Percentiles rank a stretch among this genome's conserved stretches.
Evolutionary conservation across 2,888 invertebrate species (phyloP).

Genomic region (Tetranychus piercei): DNA sequence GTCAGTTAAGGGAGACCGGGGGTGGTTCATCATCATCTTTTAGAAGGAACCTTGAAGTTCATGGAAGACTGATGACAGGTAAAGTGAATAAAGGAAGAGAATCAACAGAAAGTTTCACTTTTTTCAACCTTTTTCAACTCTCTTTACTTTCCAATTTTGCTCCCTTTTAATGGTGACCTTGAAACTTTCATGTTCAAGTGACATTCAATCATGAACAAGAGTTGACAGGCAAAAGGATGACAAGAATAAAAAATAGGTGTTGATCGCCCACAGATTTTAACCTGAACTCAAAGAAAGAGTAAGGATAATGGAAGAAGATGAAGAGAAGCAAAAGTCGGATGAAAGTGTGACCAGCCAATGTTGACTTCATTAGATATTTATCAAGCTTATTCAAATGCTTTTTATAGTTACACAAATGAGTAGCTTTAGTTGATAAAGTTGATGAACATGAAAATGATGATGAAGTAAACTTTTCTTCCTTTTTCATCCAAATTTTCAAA

Average conservation of each 20-base stretch:
- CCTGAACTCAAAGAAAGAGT: neutral
- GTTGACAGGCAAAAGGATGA: neutral
- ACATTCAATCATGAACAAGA: neutral
- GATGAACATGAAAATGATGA: neutral
- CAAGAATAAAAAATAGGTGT: neutral
- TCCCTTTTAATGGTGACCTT: neutral
- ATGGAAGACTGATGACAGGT: slow-evolving; percentile 1
- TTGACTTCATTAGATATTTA: neutral
- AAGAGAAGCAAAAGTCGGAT: neutral
- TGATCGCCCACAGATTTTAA: slow-evolving; percentile 1
- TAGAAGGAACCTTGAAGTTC: neutral
- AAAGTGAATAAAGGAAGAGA: neutral
- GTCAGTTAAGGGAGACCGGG: neutral
- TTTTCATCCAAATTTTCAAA: neutral
- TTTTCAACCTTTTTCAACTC: neutral
- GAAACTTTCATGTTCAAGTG: neutral
- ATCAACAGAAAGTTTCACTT: neutral
- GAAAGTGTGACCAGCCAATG: neutral
- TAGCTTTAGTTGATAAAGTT: neutral
- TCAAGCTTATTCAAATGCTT: neutral
- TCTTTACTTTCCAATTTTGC: neutral
- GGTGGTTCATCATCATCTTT: neutral
- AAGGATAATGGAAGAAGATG: neutral
- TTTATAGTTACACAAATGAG: no score
- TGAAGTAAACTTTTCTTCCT: neutral